Base-by-base conservation (phyloP, 2,797 vertebrate species). In the Kryptopterus vitreolus region DNA sequence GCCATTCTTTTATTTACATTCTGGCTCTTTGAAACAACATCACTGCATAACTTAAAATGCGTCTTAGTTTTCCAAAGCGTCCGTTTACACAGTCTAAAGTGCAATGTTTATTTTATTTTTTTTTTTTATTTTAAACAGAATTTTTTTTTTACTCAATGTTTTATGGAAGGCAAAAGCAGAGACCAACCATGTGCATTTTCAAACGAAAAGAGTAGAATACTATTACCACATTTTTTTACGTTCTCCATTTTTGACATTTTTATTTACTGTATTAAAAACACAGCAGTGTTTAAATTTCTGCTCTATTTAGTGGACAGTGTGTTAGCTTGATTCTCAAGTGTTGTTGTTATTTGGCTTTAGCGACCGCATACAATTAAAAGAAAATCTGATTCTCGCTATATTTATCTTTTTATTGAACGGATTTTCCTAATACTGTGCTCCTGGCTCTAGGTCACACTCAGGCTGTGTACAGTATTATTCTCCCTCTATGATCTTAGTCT, bases 391-490 rank as follows among this genome's bases (percentile, higher is more conserved):
- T 38, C 70, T 55, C 53, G 3, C 38, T 18, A 26, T 58, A 58
- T 52, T 82, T 79, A 83, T 50, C 57, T 81, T 53, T 70, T 59
- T 63, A 29, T 50, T 72, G 78, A 62, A n/a, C 52, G 16, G 20
- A 53, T 82, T 55, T 38, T 88, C 93, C 93, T 91, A 89, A 93
- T 94, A 92, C 57, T 77, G 73, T 83, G 87, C 84, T 78, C 85
- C 86, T 88, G 87, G 90, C 91, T 92, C 82, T 90, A 92, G 92
- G 91, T 91, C 91, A 89, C 85, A 79, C 70, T 77, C 59, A 70
- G 59, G 61, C 69, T 76, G 61, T n/a, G n/a, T n/a, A n/a, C n/a
- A n/a, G n/a, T 71, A 83, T 82, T 22, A 81, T 77, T 79, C 70
- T 76, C 48, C 76, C 55, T 71, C 70, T 68, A 55, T 71, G 63